Evolutionary conservation across 2,888 invertebrate genomes (phyloP).

Genomic region (Trileptium ribeirensis): DNA sequence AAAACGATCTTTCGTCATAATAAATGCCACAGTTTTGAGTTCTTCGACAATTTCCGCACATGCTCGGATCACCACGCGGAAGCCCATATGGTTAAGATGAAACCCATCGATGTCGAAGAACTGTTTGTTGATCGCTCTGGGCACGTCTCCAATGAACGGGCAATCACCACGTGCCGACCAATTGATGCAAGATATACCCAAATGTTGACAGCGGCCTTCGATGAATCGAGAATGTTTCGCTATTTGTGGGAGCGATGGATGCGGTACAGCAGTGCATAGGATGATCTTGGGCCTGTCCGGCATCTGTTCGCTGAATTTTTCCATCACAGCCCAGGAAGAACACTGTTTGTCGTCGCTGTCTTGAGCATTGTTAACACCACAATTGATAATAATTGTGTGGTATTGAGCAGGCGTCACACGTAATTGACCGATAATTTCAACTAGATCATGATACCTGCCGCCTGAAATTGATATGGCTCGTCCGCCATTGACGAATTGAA

Average conservation of each 20-base stretch:
- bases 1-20: background rate
- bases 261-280: background rate
- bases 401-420: background rate
- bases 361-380: background rate
- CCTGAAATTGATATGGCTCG: background rate
- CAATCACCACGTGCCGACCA: background rate
- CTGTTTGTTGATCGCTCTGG: background rate
- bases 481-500: background rate
- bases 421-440: background rate
- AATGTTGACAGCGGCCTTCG: background rate
- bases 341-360: background rate
- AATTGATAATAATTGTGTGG: background rate
- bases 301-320: background rate
- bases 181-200: background rate
- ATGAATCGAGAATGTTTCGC: background rate
- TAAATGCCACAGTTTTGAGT: background rate
- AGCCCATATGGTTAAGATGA: background rate
- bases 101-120: background rate
- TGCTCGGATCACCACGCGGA: background rate
- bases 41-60: background rate
- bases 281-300: background rate
- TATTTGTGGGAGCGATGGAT: background rate
- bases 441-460: background rate
- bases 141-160: background rate
- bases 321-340: background rate